Conservation (phyloP, 2,888 invertebrate species). For the Dryococelus australis region DNA sequence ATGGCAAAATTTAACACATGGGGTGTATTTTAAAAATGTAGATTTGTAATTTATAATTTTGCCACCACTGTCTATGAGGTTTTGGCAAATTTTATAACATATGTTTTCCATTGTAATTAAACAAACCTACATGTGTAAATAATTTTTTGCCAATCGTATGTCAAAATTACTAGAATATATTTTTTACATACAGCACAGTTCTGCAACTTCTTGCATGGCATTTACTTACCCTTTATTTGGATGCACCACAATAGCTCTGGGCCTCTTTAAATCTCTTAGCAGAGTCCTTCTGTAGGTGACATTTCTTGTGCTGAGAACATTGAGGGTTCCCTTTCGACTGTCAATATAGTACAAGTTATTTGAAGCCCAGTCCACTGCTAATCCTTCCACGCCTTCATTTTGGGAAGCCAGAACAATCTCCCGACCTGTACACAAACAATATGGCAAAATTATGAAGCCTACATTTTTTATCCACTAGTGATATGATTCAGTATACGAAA, state of each 20-base stretch:
- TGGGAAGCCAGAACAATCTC: conserved; percentile 94
- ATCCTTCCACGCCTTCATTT: conserved; percentile 95
- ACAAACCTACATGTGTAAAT: too few species aligned
- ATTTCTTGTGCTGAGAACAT: conserved; percentile 88
- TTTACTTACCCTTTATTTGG: conserved; percentile 80
- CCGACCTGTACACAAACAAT: conserved; percentile 61
- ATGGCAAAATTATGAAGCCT: not conserved
- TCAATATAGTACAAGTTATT: conserved; percentile 96
- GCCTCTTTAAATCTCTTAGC: conserved; percentile 87
- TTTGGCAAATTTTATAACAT: too few species aligned
- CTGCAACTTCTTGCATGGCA: too few species aligned
- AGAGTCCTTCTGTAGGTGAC: conserved; percentile 84
- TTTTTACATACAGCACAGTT: too few species aligned
- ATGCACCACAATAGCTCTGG: conserved; percentile 95
- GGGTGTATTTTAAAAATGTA: too few species aligned
- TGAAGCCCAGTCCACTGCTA: conserved; percentile 95
- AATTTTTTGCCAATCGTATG: too few species aligned
- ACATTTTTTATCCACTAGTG: not conserved
- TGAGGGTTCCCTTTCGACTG: conserved; percentile 91
- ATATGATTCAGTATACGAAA: not conserved
- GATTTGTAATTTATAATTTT: too few species aligned
- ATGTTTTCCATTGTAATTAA: too few species aligned
- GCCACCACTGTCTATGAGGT: too few species aligned
- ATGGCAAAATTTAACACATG: too few species aligned
- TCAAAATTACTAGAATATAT: too few species aligned